Base-by-base conservation (phyloP, 2,888 invertebrate genomes). In the Conops quadrifasciatus region DNA sequence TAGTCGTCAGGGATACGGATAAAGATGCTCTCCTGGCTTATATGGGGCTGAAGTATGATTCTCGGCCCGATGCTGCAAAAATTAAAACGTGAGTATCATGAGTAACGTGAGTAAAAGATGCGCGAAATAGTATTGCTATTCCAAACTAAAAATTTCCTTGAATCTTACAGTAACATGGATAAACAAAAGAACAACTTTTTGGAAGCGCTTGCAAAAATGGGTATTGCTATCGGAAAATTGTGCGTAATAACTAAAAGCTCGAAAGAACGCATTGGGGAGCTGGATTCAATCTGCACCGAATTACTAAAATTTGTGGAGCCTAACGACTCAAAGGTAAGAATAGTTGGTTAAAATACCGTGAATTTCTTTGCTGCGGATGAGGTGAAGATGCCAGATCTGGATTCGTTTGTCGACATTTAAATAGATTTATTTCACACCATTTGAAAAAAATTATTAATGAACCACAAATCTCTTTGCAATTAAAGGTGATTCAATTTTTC, bases 1-100 rank as follows among this genome's bases (percentile, higher is more conserved):
- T 90, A 83, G 91, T 94, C 21, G 87, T 94, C 66, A 87, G 88
- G 11, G 88, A 90, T 74, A 91, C 96, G 26, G 93, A 96, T 82
- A 91, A 91, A 76, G 91, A 93, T 24, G 90, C 91, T 75, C 84
- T 98, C 74, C 87, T 97, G 36, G 92, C 93, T 0, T 93, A 92
- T 83, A 90, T 93, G 75, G 97, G 97, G 4, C 89, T 94, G 79
- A 97, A 96, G 86, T 90, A 90, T 72, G 96, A 97, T 84, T 89
- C 90, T n/a, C 88, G 94, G 67, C 86, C 89, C 0, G 96, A 97
- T 83, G 94, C 96, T 1, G 87, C 88, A 49, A 94, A 94, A 86
- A 92, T 94, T 74, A 96, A 95, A 88, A 90, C 88, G 93, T 93
- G 82, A 88, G 85, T 80, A 62, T 5, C 16, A 16, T 2, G n/a